Conservation (phyloP, 1,140 invertebrate genomes). For the Diabrotica virgifera region DNA sequence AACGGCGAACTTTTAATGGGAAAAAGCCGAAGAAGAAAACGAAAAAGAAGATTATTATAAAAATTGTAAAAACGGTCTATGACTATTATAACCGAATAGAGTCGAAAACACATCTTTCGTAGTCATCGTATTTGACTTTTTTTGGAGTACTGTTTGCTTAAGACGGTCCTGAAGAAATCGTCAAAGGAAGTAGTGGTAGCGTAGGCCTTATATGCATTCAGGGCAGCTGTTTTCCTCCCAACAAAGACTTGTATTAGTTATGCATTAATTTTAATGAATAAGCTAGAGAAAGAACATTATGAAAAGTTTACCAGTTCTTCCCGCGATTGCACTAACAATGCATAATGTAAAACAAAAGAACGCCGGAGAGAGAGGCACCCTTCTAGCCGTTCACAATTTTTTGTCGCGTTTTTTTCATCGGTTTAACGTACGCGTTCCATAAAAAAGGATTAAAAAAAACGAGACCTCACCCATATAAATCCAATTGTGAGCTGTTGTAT, state of each 20-base stretch:
- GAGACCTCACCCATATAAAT: constrained; percentile 8
- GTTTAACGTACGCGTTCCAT: constrained; percentile 6
- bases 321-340: constrained; percentile 12
- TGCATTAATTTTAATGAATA: constrained; percentile 17
- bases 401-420: constrained; percentile 15
- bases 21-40: no score
- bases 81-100: no score
- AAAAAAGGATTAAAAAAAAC: constrained; percentile 14
- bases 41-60: no score
- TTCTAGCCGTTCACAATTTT: constrained; percentile 7
- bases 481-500: constrained; percentile 13
- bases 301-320: constrained; percentile 13
- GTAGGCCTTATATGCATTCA: constrained; percentile 14
- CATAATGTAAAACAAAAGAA: constrained; percentile 12
- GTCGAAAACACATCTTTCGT: no score
- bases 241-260: constrained; percentile 16
- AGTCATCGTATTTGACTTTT: no score
- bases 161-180: neutral
- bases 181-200: constrained; percentile 9
- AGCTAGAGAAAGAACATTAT: constrained; percentile 12
- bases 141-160: neutral
- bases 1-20: no score
- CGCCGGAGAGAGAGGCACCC: constrained; percentile 6
- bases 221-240: constrained; percentile 1
- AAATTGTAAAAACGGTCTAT: no score